phyloP scores from a whole-genome alignment of 2,888 invertebrate species.

The Piscicola geometra region DNA sequence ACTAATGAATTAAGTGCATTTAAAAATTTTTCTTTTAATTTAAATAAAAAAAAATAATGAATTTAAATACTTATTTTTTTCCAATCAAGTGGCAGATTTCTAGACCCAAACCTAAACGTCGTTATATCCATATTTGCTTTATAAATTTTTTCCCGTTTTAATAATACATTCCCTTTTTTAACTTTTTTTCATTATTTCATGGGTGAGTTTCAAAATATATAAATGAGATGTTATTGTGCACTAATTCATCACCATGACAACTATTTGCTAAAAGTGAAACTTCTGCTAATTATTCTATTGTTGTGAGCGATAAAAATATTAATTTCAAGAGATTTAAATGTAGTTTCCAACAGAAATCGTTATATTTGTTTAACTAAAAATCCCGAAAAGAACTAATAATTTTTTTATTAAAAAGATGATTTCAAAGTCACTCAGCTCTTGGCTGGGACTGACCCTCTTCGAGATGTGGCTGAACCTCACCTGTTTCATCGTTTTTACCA shows the following conservation, averaged over 20 bases:
- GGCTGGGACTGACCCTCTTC: conserved; percentile 89
- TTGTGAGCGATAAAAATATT: neutral
- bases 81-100: conserved; percentile 22
- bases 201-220: neutral
- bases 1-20: no score
- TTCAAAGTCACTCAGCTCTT: conserved; percentile 65
- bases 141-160: neutral
- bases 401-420: neutral
- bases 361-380: neutral
- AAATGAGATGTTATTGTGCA: neutral
- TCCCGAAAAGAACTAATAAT: neutral
- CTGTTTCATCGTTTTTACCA: conserved; percentile 75
- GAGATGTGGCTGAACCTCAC: conserved; percentile 88
- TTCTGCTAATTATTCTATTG: neutral
- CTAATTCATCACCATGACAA: neutral
- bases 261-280: neutral
- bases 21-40: no score
- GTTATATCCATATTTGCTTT: conserved; percentile 6
- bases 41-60: neutral
- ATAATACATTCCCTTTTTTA: neutral
- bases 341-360: neutral
- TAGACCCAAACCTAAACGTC: conserved; percentile 23
- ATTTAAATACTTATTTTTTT: conserved; percentile 21
- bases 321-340: neutral
- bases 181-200: neutral